Evolutionary conservation across 2,888 invertebrate genomes (phyloP).

Genomic region (Didymodactylos carnosus): DNA sequence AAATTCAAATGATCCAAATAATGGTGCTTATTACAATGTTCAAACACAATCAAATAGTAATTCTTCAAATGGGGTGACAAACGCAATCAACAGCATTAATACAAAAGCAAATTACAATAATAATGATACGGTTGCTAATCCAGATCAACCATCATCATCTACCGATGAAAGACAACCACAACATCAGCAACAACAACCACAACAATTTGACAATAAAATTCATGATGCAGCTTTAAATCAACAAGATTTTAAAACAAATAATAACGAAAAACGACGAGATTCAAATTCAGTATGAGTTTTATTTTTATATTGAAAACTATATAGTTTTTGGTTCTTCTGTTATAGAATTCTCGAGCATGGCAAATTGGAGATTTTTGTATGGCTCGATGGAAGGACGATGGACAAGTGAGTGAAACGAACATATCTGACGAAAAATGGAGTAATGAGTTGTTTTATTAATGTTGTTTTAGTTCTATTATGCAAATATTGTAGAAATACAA

Average conservation of each 20-base stretch:
- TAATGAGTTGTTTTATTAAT: not conserved
- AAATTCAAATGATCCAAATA: too few species aligned
- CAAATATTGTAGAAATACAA: not conserved
- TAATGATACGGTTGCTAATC: not conserved
- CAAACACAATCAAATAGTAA: not conserved
- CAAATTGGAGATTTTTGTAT: not conserved
- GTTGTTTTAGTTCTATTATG: not conserved
- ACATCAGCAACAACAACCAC: not conserved
- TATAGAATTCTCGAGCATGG: not conserved
- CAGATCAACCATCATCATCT: not conserved
- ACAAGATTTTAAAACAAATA: not conserved
- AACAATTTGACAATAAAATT: not conserved
- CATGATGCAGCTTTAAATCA: not conserved
- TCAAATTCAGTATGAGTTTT: not conserved
- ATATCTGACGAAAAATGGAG: not conserved
- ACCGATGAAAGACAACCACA: not conserved
- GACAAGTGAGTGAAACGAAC: not conserved
- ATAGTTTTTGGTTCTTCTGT: not conserved
- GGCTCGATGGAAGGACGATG: not conserved
- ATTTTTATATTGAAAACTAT: not conserved
- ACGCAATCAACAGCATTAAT: too few species aligned
- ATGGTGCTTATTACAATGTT: not conserved
- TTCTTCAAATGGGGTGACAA: not conserved
- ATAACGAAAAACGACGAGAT: not conserved
- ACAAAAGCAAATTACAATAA: not conserved